Percentiles rank a stretch among this genome's conserved stretches.
Evolutionary conservation across 2,113 vertebrate species (phyloP).

Genomic region (Balaenoptera acutorostrata): DNA sequence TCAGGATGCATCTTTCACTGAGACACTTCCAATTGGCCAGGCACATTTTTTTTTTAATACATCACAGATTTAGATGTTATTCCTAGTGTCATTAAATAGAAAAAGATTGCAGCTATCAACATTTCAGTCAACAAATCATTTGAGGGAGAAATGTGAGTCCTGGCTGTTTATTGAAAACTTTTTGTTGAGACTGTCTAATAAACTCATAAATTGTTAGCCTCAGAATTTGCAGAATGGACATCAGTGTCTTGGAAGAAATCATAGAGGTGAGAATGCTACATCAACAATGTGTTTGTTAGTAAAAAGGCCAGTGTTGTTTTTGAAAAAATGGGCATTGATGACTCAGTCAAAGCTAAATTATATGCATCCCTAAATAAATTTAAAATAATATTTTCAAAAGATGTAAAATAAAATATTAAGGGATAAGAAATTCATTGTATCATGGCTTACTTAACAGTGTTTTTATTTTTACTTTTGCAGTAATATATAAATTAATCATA

Average conservation of each 20-base stretch:
- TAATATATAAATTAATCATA: background rate
- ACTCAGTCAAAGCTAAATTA: background rate
- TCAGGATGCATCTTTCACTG: background rate
- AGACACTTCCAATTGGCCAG: background rate
- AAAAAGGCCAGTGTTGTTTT: background rate
- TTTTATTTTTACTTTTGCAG: background rate
- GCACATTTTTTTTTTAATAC: background rate
- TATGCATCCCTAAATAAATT: background rate
- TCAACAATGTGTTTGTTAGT: background rate
- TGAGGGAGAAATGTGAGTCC: background rate
- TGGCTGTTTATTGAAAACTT: background rate
- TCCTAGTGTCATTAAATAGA: background rate
- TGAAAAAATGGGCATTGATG: background rate
- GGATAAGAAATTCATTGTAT: background rate
- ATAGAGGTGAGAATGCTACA: background rate
- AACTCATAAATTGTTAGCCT: background rate
- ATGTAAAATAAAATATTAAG: background rate
- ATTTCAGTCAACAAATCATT: background rate
- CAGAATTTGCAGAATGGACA: background rate
- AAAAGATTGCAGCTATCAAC: background rate
- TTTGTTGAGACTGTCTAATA: background rate
- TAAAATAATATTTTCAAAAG: background rate
- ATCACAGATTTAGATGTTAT: background rate
- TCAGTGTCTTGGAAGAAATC: background rate
- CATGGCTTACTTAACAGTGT: background rate